Evolutionary conservation across 2,113 vertebrate species (phyloP), one percentile per base, ranked within the genome.

Genomic region (Chunga burmeisteri): DNA sequence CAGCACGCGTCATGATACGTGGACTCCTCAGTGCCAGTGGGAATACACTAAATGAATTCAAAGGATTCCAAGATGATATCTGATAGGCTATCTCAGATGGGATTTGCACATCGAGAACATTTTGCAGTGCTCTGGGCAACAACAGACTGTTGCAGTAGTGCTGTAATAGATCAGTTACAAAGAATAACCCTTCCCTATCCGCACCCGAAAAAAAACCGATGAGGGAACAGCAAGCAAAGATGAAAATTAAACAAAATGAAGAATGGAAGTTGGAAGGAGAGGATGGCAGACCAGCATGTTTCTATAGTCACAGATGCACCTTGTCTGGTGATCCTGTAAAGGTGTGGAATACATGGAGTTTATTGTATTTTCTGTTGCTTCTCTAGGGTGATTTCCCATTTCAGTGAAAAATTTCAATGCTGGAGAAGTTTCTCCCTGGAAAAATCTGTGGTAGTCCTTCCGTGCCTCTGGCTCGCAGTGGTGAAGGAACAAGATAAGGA

Each of bases 211-310:
- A 7, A n/a, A n/a, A n/a, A n/a, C n/a, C 74, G 5, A 2, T 46
- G 5, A 62, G 16, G 6, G 11, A 89, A 65, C 5, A 73, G 11
- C 50, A 71, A 68, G 21, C 3, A 13, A 65, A 7, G 1, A 30
- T 8, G 23, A 47, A 95, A 91, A 67, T 15, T 0, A 26, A 46
- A 66, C 10, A 75, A 70, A 79, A 91, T 0, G 5, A 20, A 61
- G 19, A 65, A 17, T 0, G 4, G 20, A 75, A 63, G 85, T 34
- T 84, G 10, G 42, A 87, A 81, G 36, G 20, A 78, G 5, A 68
- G 7, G n/a, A 16, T 13, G 5, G 8, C 70, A 79, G 40, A 53
- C 21, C 0, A 0, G 4, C 13, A 17, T 3, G 1, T 67, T 68
- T 50, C 71, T 34, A 4, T 10, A 53, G 18, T 20, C 21, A 88